Conservation (phyloP, 2,113 vertebrate species). For the Pogona vitticeps region DNA sequence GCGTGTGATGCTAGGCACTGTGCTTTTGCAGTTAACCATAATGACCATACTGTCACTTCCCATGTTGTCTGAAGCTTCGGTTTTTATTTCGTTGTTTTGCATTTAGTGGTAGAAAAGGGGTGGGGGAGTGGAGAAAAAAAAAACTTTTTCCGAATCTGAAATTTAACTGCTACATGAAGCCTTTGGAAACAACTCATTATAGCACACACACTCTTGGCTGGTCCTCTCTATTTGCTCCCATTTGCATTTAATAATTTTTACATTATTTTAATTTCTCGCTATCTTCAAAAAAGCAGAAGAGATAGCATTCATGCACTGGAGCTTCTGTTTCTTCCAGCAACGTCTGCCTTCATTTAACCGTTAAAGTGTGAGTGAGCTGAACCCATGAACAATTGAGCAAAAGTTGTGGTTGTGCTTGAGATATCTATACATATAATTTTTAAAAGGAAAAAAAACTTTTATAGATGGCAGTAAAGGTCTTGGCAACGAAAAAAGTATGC, state of each 20-base stretch:
- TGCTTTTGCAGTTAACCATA: slow-evolving; percentile 47
- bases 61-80: slow-evolving; percentile 48
- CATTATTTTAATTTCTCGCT: slow-evolving; percentile 62
- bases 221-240: slow-evolving; percentile 47
- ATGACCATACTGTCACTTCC: slow-evolving; percentile 48
- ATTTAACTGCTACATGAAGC: slow-evolving; percentile 39
- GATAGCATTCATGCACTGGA: slow-evolving; percentile 36
- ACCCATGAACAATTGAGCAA: slow-evolving; percentile 49
- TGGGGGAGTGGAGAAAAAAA: not conserved
- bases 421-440: slow-evolving; percentile 20
- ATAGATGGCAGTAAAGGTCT: slow-evolving; percentile 55
- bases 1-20: slow-evolving; percentile 37
- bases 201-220: slow-evolving; percentile 47
- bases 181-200: slow-evolving; percentile 28
- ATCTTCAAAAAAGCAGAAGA: slow-evolving; percentile 66
- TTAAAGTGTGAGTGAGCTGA: slow-evolving; percentile 60
- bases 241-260: slow-evolving; percentile 54
- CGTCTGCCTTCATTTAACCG: slow-evolving; percentile 54
- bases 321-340: slow-evolving; percentile 36
- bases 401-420: slow-evolving; percentile 52
- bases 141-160: slow-evolving; percentile 45
- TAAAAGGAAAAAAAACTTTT: slow-evolving; percentile 54
- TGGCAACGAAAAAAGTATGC: slow-evolving; percentile 55
- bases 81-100: slow-evolving; percentile 16
- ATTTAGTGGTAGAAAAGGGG: slow-evolving; percentile 29